phyloP scores from a whole-genome alignment of 2,888 invertebrate genomes.

The Meandrusa payeni region DNA sequence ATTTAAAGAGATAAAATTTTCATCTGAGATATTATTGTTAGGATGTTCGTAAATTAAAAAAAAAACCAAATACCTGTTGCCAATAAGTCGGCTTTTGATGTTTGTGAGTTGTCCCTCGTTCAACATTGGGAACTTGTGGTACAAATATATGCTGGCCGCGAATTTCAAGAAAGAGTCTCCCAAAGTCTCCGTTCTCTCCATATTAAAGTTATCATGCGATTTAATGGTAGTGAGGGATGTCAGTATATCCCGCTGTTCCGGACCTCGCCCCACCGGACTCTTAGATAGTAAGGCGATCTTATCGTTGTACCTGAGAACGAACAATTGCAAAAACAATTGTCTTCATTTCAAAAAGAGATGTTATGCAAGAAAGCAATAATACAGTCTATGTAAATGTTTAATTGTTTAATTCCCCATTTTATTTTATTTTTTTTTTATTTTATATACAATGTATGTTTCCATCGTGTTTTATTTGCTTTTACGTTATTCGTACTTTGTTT shows the following conservation, averaged over 20 bases:
- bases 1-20: too few relatives aligned
- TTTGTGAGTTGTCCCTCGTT: constrained; percentile 91
- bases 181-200: constrained; percentile 92
- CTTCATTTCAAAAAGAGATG: too few relatives aligned
- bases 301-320: constrained; percentile 50
- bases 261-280: constrained; percentile 49
- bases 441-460: too few relatives aligned
- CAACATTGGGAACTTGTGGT: constrained; percentile 83
- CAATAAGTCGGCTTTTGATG: constrained; percentile 86
- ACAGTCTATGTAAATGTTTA: too few relatives aligned
- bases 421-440: too few relatives aligned
- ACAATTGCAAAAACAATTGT: constrained; percentile 1
- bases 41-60: too few relatives aligned
- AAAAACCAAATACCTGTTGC: constrained; percentile 88
- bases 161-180: constrained; percentile 95
- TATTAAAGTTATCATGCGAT: constrained; percentile 87
- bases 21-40: too few relatives aligned
- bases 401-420: too few relatives aligned
- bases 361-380: background rate
- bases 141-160: constrained; percentile 86
- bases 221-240: constrained; percentile 86
- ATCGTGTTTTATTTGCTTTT: too few relatives aligned
- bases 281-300: constrained; percentile 44
- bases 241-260: constrained; percentile 68
- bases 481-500: too few relatives aligned